Evolutionary conservation across 2,113 vertebrate genomes (phyloP).

Genomic region (Siniperca chuatsi): DNA sequence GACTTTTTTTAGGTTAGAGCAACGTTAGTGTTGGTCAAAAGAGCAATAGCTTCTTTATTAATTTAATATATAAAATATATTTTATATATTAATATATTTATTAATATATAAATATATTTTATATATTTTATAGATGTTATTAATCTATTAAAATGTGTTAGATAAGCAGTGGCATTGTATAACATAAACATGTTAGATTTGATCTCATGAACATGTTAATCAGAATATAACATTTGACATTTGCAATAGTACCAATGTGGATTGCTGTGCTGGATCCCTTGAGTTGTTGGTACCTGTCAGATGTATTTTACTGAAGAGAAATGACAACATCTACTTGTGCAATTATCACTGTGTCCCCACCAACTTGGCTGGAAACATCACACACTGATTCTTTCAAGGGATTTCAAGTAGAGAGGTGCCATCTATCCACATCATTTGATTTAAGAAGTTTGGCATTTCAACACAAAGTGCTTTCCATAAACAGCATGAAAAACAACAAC

Average conservation of each 20-base stretch:
- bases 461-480: too few species aligned
- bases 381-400: background rate
- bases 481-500: too few species aligned
- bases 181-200: background rate
- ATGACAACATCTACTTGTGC: background rate
- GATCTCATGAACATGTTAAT: background rate
- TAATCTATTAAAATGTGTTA: background rate
- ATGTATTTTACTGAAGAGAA: background rate
- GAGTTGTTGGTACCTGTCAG: background rate
- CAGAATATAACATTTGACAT: background rate
- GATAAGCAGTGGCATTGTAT: background rate
- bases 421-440: background rate
- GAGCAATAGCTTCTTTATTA: background rate
- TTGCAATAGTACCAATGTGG: background rate
- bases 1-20: background rate
- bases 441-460: background rate
- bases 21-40: background rate
- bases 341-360: background rate
- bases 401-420: background rate
- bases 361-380: constrained; percentile 3
- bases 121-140: background rate
- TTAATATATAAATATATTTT: too few species aligned
- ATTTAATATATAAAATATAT: too few species aligned
- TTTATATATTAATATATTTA: too few species aligned
- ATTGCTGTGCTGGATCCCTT: background rate